These are phyloP conservation scores for Leptura quadrifasciata DNA, from an alignment of 2,888 invertebrate genomes.

Conservation along the genomic window DNA sequence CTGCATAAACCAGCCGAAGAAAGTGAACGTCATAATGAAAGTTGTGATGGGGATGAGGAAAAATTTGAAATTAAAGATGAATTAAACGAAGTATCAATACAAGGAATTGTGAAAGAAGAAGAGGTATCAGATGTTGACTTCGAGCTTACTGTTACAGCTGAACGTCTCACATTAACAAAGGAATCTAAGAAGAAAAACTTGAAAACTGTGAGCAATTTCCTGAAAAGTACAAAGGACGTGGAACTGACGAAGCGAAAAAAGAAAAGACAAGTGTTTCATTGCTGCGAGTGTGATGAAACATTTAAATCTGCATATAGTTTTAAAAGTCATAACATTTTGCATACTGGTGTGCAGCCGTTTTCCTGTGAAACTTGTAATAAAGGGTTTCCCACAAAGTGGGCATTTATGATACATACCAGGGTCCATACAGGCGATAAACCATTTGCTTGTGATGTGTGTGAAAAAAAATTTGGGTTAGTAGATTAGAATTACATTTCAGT, in stretches of 20 bases:
- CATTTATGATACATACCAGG: constrained; percentile 45
- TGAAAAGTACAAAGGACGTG: neutral
- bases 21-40: neutral
- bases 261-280: constrained; percentile 23
- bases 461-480: constrained; percentile 30
- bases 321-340: constrained; percentile 41
- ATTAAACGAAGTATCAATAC: neutral
- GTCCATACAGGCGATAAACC: constrained; percentile 54
- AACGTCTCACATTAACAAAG: neutral
- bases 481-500: neutral
- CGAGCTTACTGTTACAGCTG: neutral
- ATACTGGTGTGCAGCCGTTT: constrained; percentile 46
- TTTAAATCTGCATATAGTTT: constrained; percentile 37
- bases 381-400: constrained; percentile 47
- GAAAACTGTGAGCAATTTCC: neutral
- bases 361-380: constrained; percentile 47
- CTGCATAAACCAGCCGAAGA: neutral
- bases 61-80: neutral
- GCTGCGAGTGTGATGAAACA: constrained; percentile 38
- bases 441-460: constrained; percentile 46
- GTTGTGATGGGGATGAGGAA: neutral
- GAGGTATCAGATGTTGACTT: neutral
- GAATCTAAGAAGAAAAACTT: neutral
- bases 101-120: neutral
- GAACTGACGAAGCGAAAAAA: neutral